phyloP scores from a whole-genome alignment of 2,113 vertebrate species.

The Rhegmatorhina hoffmannsi region DNA sequence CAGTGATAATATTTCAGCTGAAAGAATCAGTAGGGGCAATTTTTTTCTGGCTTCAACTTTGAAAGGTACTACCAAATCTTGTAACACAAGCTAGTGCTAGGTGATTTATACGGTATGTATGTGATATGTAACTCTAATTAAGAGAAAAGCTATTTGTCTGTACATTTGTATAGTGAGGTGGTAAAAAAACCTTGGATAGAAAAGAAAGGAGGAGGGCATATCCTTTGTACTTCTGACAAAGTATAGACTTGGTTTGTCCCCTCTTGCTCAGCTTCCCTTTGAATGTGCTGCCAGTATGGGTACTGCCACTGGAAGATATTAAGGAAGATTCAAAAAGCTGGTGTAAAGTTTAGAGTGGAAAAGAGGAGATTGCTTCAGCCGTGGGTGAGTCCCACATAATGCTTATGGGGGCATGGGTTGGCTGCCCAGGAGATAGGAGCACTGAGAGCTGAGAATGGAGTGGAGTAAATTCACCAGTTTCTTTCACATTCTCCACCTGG shows the following conservation, averaged over 20 bases:
- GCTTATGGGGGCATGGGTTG: not conserved
- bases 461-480: not conserved
- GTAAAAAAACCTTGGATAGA: not conserved
- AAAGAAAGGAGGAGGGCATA: not conserved
- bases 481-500: not conserved
- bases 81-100: not conserved
- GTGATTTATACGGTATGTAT: not conserved
- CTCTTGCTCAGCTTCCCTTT: not conserved
- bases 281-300: not conserved
- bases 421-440: not conserved
- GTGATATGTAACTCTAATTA: not conserved
- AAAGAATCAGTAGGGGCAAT: not conserved
- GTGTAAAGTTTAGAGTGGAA: not conserved
- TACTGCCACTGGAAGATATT: not conserved
- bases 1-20: not conserved
- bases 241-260: not conserved
- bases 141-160: not conserved
- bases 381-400: not conserved
- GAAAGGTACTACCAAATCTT: not conserved
- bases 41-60: not conserved
- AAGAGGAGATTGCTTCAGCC: not conserved
- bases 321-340: not conserved
- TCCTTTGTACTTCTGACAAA: not conserved
- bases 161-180: not conserved
- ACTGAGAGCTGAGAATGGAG: not conserved